These are phyloP conservation scores for Linnaemya tessellans DNA, from an alignment of 2,888 invertebrate genomes.

Conservation along the genomic window DNA sequence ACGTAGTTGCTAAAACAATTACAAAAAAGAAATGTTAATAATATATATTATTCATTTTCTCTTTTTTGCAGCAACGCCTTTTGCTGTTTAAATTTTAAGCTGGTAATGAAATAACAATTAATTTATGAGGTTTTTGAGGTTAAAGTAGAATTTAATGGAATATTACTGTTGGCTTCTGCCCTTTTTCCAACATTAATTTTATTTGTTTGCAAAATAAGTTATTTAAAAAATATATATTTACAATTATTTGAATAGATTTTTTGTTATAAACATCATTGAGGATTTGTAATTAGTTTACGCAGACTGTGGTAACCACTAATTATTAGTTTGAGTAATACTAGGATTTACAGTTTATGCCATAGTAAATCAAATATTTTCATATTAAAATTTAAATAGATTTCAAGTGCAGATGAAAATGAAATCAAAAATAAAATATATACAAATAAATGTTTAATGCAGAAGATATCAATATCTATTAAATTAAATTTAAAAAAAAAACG, in stretches of 20 bases:
- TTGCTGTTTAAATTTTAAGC: constrained; percentile 22
- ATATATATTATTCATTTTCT: background rate
- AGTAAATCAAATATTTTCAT: constrained; percentile 12
- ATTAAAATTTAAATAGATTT: background rate
- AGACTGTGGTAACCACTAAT: constrained; percentile 59
- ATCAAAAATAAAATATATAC: background rate
- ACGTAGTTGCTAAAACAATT: background rate
- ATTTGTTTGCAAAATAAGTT: constrained; percentile 9
- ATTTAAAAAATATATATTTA: constrained; percentile 14
- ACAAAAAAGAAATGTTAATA: background rate
- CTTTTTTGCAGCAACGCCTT: constrained; percentile 1
- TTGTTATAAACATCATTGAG: constrained; percentile 2
- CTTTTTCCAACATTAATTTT: background rate
- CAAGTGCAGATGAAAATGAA: background rate
- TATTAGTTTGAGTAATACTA: constrained; percentile 16
- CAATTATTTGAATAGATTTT: constrained; percentile 42
- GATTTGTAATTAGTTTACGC: constrained; percentile 35
- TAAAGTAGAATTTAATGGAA: constrained; percentile 47
- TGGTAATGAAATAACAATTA: constrained; percentile 69
- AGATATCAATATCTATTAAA: no score
- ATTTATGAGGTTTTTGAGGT: constrained; percentile 68
- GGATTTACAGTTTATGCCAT: constrained; percentile 3
- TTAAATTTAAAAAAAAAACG: no score
- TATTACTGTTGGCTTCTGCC: constrained; percentile 1
- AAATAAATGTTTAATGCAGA: background rate